Base-by-base conservation (phyloP, 2,888 invertebrate genomes). In the Pristionchus maxplancki region DNA sequence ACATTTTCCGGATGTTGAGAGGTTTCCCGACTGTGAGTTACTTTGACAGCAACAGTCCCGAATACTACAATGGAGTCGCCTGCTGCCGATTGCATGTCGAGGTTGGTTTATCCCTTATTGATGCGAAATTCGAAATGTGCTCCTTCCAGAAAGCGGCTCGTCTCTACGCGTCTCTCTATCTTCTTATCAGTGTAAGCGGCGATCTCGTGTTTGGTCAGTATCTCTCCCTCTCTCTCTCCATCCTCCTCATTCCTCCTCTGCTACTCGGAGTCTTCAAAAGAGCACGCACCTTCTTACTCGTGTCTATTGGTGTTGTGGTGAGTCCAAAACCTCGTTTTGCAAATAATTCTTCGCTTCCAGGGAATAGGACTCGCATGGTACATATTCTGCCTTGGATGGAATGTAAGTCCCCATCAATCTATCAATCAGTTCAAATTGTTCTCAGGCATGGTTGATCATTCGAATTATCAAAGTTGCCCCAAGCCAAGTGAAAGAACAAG, bases 211-310 rank as follows among this genome's bases (percentile, higher is more conserved):
- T 71, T 37, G 34, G 37, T 9, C 71, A 37, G 9, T 71, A 20
- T 11, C 9, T 71, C 37, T 71, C 71, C 9, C 37, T 71, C 2
- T 34, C 71, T 71, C 71, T 71, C 1, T 37, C 71, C 9, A 15
- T 71, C 17, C 71, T 71, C 8, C 71, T 71, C 71, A 71, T 37
- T 37, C 34, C 37, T 71, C 37, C 37, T 6, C 71, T 71, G 0
- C 71, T 71, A 20, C 15, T 71, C 71, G 71, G 71, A 6, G 71
- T 71, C 6, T 71, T 71, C 71, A 71, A 71, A 71, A 34, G 71
- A 37, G 71, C 37, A 17, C 71, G 37, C 71, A 37, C 37, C 20
- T 71, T 71, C 24, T 37, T 71, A 37, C 71, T 71, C 37, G 71
- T 71, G 5, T 34, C 71, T 4, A 37, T 71, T 20, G 71, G 71